Percentiles rank a stretch among this genome's conserved stretches.
Evolutionary conservation across 2,888 invertebrate genomes (phyloP).

Genomic region (Drosophila infuscata): DNA sequence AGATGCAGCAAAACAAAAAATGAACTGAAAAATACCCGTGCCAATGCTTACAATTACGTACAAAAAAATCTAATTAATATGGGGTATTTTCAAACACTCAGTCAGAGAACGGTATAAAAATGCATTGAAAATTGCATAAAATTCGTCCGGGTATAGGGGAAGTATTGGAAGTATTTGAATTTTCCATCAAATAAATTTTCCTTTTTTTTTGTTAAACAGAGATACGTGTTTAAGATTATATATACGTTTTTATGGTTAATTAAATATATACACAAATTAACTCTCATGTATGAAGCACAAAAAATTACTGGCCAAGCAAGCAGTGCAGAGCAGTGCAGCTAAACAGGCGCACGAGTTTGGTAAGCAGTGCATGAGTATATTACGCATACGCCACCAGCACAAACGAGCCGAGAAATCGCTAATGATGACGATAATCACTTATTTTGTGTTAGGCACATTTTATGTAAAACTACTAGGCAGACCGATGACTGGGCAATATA

Average conservation of each 20-base stretch:
- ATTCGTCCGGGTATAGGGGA: background rate
- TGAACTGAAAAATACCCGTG: conserved; percentile 7
- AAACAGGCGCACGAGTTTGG: background rate
- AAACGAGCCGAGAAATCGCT: background rate
- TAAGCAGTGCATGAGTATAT: conserved; percentile 49
- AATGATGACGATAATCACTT: conserved; percentile 19
- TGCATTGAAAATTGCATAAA: background rate
- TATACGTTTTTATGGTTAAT: background rate
- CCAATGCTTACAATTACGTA: background rate
- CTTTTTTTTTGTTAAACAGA: no score
- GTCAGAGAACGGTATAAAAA: background rate
- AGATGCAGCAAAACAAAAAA: conserved; percentile 1
- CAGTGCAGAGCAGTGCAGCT: background rate
- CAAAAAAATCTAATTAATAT: background rate
- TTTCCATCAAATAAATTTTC: background rate
- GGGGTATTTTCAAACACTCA: background rate
- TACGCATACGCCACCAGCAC: conserved; percentile 50
- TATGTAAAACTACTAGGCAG: background rate
- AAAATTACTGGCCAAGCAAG: conserved; percentile 9
- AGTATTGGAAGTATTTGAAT: background rate
- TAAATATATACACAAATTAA: background rate
- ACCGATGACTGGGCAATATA: conserved; percentile 8
- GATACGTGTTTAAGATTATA: background rate
- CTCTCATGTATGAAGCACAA: background rate
- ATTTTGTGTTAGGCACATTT: conserved; percentile 8